A percentile compares a stretch with the other conserved stretches of the same genome.
Conservation (phyloP, 2,888 invertebrate genomes). For the Clistopyga incitator region DNA sequence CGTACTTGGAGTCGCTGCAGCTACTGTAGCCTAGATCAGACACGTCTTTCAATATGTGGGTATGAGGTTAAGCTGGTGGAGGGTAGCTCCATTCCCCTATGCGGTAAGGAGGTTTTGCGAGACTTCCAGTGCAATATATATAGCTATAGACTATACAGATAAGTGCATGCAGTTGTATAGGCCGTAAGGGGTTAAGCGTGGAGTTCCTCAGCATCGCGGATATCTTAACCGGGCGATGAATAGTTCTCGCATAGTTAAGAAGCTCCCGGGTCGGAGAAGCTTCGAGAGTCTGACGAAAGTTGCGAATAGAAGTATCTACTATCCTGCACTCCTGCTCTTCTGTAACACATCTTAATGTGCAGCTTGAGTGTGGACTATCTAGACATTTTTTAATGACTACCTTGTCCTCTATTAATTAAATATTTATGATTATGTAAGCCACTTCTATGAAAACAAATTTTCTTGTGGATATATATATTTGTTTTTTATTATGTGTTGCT, state of each 20-base stretch:
- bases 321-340: background rate
- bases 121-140: constrained; percentile 6
- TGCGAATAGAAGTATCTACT: constrained; percentile 26
- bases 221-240: constrained; percentile 75
- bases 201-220: constrained; percentile 45
- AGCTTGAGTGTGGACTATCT: background rate
- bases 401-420: background rate
- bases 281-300: constrained; percentile 33
- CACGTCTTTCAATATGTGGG: constrained; percentile 44
- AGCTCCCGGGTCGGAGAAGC: constrained; percentile 59
- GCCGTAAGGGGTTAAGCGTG: constrained; percentile 11
- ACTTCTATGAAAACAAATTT: too few species aligned
- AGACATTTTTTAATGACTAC: background rate
- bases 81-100: constrained; percentile 32
- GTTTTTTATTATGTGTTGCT: too few species aligned
- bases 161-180: constrained; percentile 21
- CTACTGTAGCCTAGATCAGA: constrained; percentile 33
- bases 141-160: constrained; percentile 23
- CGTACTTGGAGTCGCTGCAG: constrained; percentile 20
- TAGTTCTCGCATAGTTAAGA: constrained; percentile 79
- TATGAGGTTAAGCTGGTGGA: constrained; percentile 27
- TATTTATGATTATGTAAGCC: too few species aligned
- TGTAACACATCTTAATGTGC: constrained; percentile 14
- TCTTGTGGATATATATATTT: too few species aligned
- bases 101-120: constrained; percentile 34